Conservation (phyloP, 2,797 vertebrate species). For the Lagorchestes hirsutus region DNA sequence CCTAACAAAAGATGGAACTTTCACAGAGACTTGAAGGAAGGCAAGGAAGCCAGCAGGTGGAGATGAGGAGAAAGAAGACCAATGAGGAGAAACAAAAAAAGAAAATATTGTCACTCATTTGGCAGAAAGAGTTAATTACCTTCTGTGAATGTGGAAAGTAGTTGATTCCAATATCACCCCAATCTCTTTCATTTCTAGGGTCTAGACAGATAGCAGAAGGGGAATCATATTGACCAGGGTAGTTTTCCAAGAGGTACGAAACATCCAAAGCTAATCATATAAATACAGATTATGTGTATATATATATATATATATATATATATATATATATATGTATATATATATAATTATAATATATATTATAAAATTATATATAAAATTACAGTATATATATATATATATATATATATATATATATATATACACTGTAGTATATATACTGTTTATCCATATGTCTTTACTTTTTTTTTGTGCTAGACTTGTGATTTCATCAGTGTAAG, state of each 20-base stretch:
- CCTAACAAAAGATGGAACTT: not conserved
- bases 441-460: not conserved
- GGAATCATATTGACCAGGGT: not conserved
- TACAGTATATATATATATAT: too few relatives aligned
- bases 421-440: not conserved
- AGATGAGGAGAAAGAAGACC: not conserved
- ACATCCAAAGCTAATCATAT: not conserved
- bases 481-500: not conserved
- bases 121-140: not conserved
- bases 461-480: not conserved
- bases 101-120: not conserved
- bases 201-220: not conserved
- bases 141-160: not conserved
- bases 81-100: not conserved
- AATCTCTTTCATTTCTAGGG: not conserved
- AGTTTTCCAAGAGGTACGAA: not conserved
- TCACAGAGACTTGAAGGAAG: not conserved
- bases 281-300: not conserved
- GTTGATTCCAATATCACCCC: not conserved
- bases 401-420: too few relatives aligned
- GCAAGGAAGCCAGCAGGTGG: not conserved
- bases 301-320: too few relatives aligned
- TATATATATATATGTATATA: too few relatives aligned
- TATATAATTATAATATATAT: too few relatives aligned
- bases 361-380: too few relatives aligned